Conservation (phyloP, 2,888 invertebrate genomes). For the Tetragonula carbonaria region DNA sequence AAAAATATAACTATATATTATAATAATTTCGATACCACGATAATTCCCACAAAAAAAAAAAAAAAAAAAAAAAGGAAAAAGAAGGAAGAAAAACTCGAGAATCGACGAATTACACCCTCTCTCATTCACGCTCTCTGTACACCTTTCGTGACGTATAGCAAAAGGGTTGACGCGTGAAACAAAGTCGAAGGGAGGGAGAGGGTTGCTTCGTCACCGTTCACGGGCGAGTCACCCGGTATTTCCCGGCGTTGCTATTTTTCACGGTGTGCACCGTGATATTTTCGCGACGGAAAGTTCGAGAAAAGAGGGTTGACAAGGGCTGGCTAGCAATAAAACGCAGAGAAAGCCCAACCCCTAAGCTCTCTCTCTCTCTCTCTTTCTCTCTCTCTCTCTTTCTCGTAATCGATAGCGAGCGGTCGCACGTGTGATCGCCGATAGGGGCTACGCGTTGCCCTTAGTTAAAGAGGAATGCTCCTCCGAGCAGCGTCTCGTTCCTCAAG, state of each 20-base stretch:
- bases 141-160: too few species aligned
- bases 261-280: conserved; percentile 43
- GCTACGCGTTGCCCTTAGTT: conserved; percentile 8
- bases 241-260: conserved; percentile 42
- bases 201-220: background rate
- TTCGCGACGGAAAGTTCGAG: conserved; percentile 37
- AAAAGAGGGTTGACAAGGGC: conserved; percentile 47
- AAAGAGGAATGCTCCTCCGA: conserved; percentile 20
- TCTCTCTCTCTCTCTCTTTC: conserved; percentile 6
- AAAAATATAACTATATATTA: too few species aligned
- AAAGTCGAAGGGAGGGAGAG: background rate
- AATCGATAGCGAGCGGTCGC: conserved; percentile 35
- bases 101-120: too few species aligned
- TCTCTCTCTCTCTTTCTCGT: conserved; percentile 7
- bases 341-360: background rate
- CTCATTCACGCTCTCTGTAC: too few species aligned
- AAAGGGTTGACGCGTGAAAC: conserved; percentile 4
- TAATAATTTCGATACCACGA: too few species aligned
- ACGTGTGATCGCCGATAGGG: conserved; percentile 22
- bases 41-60: background rate
- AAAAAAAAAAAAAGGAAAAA: background rate
- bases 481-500: background rate
- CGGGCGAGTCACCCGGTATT: background rate
- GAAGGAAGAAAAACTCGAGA: background rate
- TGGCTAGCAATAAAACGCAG: conserved; percentile 30